A percentile compares a stretch with the other conserved stretches of the same genome.
Evolutionary conservation across 1,140 invertebrate genomes (phyloP).

Genomic region (Sycophila sp.): DNA sequence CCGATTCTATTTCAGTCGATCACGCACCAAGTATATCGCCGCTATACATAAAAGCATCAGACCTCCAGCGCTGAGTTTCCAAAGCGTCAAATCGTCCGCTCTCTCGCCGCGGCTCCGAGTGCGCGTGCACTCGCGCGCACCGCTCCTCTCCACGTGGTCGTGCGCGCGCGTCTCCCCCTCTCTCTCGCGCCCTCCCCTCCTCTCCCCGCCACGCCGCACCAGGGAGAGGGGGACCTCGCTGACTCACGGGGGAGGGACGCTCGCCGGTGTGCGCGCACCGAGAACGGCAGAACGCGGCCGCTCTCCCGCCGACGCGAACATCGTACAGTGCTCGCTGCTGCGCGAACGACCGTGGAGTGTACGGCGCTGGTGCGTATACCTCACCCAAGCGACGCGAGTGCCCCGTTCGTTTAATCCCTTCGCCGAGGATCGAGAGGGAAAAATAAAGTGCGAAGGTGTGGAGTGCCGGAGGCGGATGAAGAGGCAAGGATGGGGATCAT

Average conservation of each 20-base stretch:
- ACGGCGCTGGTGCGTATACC: not conserved
- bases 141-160: no score
- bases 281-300: not conserved
- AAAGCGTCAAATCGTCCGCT: no score
- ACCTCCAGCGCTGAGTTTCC: not conserved
- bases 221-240: not conserved
- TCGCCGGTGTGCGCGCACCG: not conserved
- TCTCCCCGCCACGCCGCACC: not conserved
- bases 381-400: not conserved
- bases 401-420: not conserved
- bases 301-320: not conserved
- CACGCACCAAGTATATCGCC: no score
- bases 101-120: not conserved
- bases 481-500: constrained; percentile 33
- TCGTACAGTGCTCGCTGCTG: not conserved
- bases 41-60: not conserved
- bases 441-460: not conserved
- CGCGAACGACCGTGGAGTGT: not conserved
- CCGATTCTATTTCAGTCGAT: no score
- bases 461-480: not conserved
- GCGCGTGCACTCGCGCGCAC: not conserved
- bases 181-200: not conserved
- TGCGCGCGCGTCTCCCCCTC: not conserved
- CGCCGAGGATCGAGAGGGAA: not conserved
- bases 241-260: not conserved